Percentiles rank a stretch among this genome's conserved stretches.
These are phyloP conservation scores for Neelides folsomi DNA, from an alignment of 2,888 invertebrate species.

Conservation along the genomic window DNA sequence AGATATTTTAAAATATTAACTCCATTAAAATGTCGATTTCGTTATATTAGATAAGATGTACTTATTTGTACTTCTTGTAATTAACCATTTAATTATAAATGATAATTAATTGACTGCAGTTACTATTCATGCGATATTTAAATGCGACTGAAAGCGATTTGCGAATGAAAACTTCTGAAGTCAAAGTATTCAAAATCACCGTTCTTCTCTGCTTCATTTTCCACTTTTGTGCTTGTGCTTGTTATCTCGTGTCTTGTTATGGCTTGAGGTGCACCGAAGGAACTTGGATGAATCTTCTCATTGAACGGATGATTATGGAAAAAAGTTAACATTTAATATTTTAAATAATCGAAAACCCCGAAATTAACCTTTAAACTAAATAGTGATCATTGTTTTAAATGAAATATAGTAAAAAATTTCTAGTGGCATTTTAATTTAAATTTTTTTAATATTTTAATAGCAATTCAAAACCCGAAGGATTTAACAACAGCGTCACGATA, in stretches of 20 bases:
- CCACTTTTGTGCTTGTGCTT: conserved; percentile 29
- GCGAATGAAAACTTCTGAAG: conserved; percentile 20
- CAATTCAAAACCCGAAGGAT: not conserved
- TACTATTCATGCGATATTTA: conserved; percentile 21
- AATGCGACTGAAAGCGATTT: conserved; percentile 22
- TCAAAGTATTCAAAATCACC: conserved; percentile 24
- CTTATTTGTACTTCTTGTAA: not conserved
- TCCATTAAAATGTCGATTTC: not conserved
- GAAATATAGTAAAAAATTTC: no score
- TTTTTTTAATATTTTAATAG: no score
- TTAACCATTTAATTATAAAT: not conserved
- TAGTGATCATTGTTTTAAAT: no score
- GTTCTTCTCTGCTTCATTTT: conserved; percentile 29
- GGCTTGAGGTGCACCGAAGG: conserved; percentile 11
- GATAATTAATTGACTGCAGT: conserved; percentile 11
- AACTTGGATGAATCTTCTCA: conserved; percentile 16
- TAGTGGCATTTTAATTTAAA: no score
- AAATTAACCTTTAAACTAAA: no score
- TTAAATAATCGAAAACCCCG: no score
- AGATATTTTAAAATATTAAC: not conserved
- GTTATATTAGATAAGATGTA: not conserved
- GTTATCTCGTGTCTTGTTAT: conserved; percentile 27
- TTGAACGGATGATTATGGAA: conserved; percentile 3
- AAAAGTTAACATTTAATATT: not conserved
- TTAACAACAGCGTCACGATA: conserved; percentile 15